Evolutionary conservation across 2,888 invertebrate species (phyloP).

Genomic region (Pegoplata infirma): DNA sequence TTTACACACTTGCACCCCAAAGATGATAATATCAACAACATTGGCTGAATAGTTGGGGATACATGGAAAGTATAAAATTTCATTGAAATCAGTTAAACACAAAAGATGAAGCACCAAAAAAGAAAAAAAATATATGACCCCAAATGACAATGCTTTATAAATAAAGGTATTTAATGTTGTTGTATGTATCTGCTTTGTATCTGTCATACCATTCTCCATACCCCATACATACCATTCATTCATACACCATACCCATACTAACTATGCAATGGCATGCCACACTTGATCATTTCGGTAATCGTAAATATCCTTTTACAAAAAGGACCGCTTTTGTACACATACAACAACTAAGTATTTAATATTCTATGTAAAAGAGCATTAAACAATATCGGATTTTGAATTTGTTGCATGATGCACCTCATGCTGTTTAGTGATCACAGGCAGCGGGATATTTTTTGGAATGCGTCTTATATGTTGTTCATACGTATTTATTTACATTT

Average conservation of each 20-base stretch:
- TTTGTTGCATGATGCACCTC: slow-evolving; percentile 46
- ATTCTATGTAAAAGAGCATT: slow-evolving; percentile 36
- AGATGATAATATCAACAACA: too few species aligned
- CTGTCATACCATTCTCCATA: slow-evolving; percentile 31
- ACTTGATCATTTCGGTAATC: slow-evolving; percentile 54
- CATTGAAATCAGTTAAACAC: slow-evolving; percentile 52
- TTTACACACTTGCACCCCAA: slow-evolving; percentile 53
- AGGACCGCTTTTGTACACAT: slow-evolving; percentile 38
- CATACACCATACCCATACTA: background rate
- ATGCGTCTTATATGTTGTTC: slow-evolving; percentile 39
- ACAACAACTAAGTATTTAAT: slow-evolving; percentile 19
- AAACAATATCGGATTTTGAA: background rate
- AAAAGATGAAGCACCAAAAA: slow-evolving; percentile 5
- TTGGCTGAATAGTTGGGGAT: too few species aligned
- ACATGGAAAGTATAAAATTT: slow-evolving; percentile 55
- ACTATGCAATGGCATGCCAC: slow-evolving; percentile 20
- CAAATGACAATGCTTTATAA: slow-evolving; percentile 56
- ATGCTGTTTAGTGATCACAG: slow-evolving; percentile 72
- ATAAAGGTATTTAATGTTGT: slow-evolving; percentile 54
- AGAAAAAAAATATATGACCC: slow-evolving; percentile 44
- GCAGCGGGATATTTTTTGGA: slow-evolving; percentile 69
- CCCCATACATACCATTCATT: background rate
- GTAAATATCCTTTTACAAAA: slow-evolving; percentile 59
- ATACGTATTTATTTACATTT: too few species aligned
- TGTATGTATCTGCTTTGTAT: slow-evolving; percentile 43